Percentiles rank a stretch among this genome's conserved stretches.
Conservation (phyloP, 2,113 vertebrate genomes). For the Gobio gobio region DNA sequence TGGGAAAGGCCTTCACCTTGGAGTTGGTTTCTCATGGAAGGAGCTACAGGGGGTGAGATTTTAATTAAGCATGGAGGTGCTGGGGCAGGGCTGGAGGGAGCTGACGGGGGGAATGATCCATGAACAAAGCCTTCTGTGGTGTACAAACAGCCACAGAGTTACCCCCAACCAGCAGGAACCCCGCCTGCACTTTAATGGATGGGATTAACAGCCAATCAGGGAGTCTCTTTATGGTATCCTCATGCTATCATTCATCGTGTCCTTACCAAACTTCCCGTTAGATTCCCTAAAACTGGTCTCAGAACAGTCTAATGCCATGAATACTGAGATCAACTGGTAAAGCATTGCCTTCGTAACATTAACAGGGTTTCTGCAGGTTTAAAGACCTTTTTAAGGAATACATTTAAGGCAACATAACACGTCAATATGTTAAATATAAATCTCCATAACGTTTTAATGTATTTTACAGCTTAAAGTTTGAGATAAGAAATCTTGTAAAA, state of each 20-base stretch:
- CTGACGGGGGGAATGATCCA: slow-evolving; percentile 32
- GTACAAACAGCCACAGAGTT: slow-evolving; percentile 14
- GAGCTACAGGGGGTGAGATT: neutral
- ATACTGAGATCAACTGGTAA: neutral
- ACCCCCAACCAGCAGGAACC: slow-evolving; percentile 33
- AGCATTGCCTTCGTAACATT: no score
- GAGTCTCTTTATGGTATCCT: slow-evolving; percentile 18
- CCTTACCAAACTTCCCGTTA: slow-evolving; percentile 52
- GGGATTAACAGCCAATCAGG: slow-evolving; percentile 32
- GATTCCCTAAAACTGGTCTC: neutral
- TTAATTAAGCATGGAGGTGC: slow-evolving; percentile 39
- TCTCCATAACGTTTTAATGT: no score
- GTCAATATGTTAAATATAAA: no score
- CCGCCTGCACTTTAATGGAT: slow-evolving; percentile 38
- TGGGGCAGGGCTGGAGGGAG: slow-evolving; percentile 7
- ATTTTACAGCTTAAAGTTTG: no score
- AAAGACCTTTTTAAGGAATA: no score
- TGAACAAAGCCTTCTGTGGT: slow-evolving; percentile 31
- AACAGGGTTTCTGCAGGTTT: no score
- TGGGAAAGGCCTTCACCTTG: slow-evolving; percentile 30
- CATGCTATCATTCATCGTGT: slow-evolving; percentile 30
- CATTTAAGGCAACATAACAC: no score
- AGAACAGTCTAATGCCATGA: neutral
- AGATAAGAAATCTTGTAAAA: no score
- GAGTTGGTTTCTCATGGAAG: slow-evolving; percentile 37